Conservation (phyloP, 2,113 vertebrate genomes). For the Arvicanthis niloticus region DNA sequence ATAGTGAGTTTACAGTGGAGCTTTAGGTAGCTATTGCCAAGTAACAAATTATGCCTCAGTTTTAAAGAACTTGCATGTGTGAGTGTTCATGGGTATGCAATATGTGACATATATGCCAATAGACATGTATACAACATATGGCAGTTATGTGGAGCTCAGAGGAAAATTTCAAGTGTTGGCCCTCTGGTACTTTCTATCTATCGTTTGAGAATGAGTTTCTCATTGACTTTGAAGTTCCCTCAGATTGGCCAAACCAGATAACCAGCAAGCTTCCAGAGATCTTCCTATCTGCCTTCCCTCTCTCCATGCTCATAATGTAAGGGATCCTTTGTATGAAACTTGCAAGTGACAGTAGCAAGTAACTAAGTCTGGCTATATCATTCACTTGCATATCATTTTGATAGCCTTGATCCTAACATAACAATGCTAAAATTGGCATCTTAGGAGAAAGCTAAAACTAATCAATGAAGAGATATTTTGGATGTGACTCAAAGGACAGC, state of each 20-base stretch:
- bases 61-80: neutral
- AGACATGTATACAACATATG: neutral
- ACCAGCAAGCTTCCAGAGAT: neutral
- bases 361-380: neutral
- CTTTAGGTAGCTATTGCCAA: neutral
- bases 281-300: neutral
- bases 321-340: neutral
- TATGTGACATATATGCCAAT: neutral
- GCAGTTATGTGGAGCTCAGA: neutral
- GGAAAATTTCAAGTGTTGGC: neutral
- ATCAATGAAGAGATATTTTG: neutral
- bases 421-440: conserved; percentile 32
- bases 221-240: neutral
- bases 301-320: neutral
- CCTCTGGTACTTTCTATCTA: neutral
- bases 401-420: neutral
- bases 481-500: neutral
- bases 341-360: neutral
- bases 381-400: conserved; percentile 4
- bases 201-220: neutral
- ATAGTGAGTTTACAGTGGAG: neutral
- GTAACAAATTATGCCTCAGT: neutral
- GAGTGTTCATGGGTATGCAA: neutral
- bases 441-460: conserved; percentile 49
- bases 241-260: neutral